Conservation (phyloP, 2,113 vertebrate genomes). For the Myotis yumanensis region DNA sequence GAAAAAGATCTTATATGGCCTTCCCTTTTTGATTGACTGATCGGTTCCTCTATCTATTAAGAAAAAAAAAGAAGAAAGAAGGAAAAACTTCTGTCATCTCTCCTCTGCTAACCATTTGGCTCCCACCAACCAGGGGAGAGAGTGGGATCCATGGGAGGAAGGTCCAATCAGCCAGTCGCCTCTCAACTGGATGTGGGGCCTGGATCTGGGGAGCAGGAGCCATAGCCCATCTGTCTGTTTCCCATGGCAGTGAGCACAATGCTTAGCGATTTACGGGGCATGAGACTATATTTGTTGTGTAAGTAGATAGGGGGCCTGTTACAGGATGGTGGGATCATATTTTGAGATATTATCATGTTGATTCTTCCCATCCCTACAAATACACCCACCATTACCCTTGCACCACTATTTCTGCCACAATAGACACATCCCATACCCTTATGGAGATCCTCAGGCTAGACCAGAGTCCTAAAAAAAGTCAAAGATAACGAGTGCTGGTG, state of each 20-base stretch:
- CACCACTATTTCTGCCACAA: background rate
- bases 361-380: background rate
- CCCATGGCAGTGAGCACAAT: background rate
- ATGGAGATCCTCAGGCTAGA: background rate
- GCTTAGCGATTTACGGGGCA: background rate
- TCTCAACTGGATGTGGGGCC: background rate
- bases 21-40: background rate
- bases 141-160: background rate
- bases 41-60: background rate
- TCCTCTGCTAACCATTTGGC: background rate
- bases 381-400: background rate
- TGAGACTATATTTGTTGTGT: background rate
- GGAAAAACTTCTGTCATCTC: background rate
- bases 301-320: background rate
- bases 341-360: background rate
- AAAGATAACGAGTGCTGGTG: background rate
- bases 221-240: background rate
- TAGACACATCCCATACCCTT: background rate
- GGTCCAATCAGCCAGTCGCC: background rate
- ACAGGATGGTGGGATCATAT: background rate
- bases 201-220: background rate
- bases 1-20: conserved; percentile 71
- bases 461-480: background rate
- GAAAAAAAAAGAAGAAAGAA: background rate
- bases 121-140: background rate